Percentiles rank a stretch among this genome's conserved stretches.
These are phyloP conservation scores for Phalacrocorax pelagicus DNA, from an alignment of 2,113 vertebrate species.

Conservation along the genomic window DNA sequence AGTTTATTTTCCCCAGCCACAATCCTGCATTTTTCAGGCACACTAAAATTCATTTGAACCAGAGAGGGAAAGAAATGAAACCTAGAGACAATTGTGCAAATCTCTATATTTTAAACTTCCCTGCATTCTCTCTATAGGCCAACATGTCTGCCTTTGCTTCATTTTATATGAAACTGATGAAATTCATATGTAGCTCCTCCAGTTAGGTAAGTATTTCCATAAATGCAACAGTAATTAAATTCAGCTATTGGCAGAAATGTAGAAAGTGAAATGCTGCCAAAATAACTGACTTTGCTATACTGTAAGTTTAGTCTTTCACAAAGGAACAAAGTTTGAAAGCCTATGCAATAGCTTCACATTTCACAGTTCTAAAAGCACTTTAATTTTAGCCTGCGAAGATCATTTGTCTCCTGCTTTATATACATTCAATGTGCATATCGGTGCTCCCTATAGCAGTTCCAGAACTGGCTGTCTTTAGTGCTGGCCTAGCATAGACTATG, in stretches of 20 bases:
- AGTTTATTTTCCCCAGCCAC: neutral
- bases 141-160: neutral
- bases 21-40: neutral
- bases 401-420: neutral
- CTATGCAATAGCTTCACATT: neutral
- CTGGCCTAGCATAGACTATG: neutral
- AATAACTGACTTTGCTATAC: neutral
- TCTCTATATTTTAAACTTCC: neutral
- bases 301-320: neutral
- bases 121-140: neutral
- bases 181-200: slow-evolving; percentile 10
- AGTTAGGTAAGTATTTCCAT: slow-evolving; percentile 61
- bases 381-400: neutral
- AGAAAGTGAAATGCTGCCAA: slow-evolving; percentile 30
- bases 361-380: neutral
- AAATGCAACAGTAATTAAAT: slow-evolving; percentile 43
- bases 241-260: slow-evolving; percentile 40
- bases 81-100: neutral
- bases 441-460: neutral
- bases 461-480: neutral
- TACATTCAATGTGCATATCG: neutral
- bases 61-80: neutral
- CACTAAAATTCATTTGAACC: neutral
- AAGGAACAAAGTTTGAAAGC: neutral
- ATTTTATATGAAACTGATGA: slow-evolving; percentile 1